phyloP scores from a whole-genome alignment of 2,888 invertebrate genomes.

The Drosophila engyochracea region DNA sequence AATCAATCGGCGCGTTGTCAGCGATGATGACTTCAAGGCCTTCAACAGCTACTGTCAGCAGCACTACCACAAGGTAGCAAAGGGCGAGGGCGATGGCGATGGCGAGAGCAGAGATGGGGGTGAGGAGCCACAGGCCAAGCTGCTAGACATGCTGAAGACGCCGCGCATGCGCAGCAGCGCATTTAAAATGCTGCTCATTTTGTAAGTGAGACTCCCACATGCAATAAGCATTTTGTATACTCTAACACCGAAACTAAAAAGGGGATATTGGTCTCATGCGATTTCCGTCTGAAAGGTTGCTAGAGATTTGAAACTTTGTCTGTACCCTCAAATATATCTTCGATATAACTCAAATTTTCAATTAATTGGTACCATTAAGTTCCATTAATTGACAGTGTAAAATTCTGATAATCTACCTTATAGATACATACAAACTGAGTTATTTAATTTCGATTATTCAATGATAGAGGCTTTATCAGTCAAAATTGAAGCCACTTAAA shows the following conservation, averaged over 20 bases:
- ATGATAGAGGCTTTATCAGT: background rate
- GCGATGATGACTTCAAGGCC: slow-evolving; percentile 72
- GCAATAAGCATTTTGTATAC: background rate
- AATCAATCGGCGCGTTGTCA: slow-evolving; percentile 85
- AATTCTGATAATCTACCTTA: background rate
- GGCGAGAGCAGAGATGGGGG: slow-evolving; percentile 31
- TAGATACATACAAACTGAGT: background rate
- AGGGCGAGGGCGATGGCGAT: slow-evolving; percentile 15
- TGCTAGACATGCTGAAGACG: slow-evolving; percentile 86
- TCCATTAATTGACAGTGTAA: background rate
- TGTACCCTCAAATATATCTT: background rate
- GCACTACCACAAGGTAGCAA: slow-evolving; percentile 86
- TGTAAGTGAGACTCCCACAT: slow-evolving; percentile 84
- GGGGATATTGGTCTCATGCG: background rate
- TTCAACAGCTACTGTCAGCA: slow-evolving; percentile 78
- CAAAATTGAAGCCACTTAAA: background rate
- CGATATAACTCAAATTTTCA: background rate
- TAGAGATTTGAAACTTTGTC: background rate
- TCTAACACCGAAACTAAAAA: background rate
- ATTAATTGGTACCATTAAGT: background rate
- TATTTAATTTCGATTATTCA: background rate
- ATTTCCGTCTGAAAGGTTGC: background rate
- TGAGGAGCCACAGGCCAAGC: slow-evolving; percentile 31
- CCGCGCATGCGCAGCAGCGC: slow-evolving; percentile 86
- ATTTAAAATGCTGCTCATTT: slow-evolving; percentile 87